Conservation (phyloP, 2,113 vertebrate genomes). For the Grantiella picta region DNA sequence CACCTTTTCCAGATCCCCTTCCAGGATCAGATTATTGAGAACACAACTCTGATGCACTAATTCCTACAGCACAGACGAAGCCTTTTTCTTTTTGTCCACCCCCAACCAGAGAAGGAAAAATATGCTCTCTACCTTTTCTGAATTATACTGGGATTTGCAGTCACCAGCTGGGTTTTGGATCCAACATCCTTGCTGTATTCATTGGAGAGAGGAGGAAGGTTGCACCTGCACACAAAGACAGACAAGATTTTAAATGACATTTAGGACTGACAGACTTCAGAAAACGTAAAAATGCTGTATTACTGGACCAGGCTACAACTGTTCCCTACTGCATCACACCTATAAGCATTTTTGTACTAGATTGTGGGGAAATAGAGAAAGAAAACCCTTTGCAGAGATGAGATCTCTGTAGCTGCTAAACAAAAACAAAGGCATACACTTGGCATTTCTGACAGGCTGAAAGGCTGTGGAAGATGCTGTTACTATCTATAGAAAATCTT, state of each 20-base stretch:
- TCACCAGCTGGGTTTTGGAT: constrained; percentile 88
- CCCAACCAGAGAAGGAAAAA: background rate
- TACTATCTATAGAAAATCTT: background rate
- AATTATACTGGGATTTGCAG: constrained; percentile 97
- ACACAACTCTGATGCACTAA: background rate
- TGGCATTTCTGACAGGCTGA: background rate
- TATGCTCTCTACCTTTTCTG: constrained; percentile 83
- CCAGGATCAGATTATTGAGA: background rate
- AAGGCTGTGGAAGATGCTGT: background rate
- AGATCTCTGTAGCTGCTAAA: background rate
- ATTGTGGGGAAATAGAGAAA: background rate
- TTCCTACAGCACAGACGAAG: background rate
- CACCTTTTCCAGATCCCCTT: background rate
- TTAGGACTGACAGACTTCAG: background rate
- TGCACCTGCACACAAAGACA: constrained; percentile 80
- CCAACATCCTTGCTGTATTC: constrained; percentile 90
- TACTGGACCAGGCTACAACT: background rate
- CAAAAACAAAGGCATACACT: background rate
- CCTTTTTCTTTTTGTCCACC: background rate
- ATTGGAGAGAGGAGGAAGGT: constrained; percentile 91
- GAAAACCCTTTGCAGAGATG: background rate
- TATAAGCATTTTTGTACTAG: background rate
- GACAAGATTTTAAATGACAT: background rate
- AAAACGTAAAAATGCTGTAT: background rate
- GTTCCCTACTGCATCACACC: background rate